Evolutionary conservation across 2,113 vertebrate genomes (phyloP).

Genomic region (Pipa parva): DNA sequence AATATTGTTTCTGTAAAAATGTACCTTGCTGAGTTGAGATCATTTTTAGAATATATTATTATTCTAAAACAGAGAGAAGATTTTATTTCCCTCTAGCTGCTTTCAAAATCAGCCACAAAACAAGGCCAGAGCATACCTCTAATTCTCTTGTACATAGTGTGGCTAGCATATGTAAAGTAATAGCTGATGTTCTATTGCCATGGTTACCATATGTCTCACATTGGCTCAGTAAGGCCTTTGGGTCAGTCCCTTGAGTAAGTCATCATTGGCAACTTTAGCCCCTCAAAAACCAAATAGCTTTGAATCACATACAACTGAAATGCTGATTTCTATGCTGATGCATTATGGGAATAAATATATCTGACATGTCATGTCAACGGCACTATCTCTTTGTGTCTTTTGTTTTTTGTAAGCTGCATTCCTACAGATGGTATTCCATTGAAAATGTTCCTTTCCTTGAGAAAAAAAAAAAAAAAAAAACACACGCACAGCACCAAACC

Average conservation of each 20-base stretch:
- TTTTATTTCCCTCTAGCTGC: conserved; percentile 56
- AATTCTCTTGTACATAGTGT: conserved; percentile 77
- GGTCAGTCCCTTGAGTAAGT: conserved; percentile 79
- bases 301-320: conserved; percentile 83
- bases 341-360: conserved; percentile 96
- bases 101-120: conserved; percentile 61
- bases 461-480: conserved; percentile 44
- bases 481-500: conserved; percentile 84
- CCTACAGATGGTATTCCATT: conserved; percentile 83
- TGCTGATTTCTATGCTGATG: conserved; percentile 90
- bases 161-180: conserved; percentile 80
- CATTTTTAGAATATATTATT: too few relatives aligned
- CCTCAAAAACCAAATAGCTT: conserved; percentile 84
- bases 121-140: conserved; percentile 60
- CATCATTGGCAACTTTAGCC: conserved; percentile 69
- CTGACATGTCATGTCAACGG: conserved; percentile 92
- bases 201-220: conserved; percentile 81
- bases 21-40: conserved; percentile 66
- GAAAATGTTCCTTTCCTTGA: conserved; percentile 79
- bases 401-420: conserved; percentile 80
- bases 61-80: conserved; percentile 63
- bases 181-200: conserved; percentile 80
- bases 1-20: conserved; percentile 73
- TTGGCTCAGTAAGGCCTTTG: conserved; percentile 81
- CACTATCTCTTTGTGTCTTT: conserved; percentile 81